These are phyloP conservation scores for Trochalopteron elliotii DNA, from an alignment of 2,113 vertebrate species.

Conservation along the genomic window DNA sequence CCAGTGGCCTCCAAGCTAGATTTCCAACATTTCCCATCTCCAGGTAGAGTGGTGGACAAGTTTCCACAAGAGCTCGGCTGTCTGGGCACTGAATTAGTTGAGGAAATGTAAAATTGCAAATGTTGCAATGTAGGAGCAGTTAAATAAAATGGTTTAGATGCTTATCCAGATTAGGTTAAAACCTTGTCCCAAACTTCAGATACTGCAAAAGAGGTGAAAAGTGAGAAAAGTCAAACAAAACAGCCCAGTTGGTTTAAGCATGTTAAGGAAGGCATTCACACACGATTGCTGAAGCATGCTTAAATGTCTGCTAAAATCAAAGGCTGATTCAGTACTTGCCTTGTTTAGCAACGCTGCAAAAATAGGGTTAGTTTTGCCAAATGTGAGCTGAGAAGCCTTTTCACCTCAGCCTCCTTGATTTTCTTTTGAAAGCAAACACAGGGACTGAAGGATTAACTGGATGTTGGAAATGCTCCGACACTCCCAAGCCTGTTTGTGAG, in stretches of 20 bases:
- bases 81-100: not conserved
- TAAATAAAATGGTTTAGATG: not conserved
- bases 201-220: not conserved
- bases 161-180: not conserved
- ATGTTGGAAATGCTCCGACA: not conserved
- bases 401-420: not conserved
- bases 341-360: not conserved
- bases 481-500: not conserved
- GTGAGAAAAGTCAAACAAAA: not conserved
- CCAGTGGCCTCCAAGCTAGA: not conserved
- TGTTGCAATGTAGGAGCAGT: not conserved
- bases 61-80: fast-evolving
- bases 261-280: not conserved
- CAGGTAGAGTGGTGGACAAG: not conserved
- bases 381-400: not conserved
- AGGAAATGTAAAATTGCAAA: not conserved
- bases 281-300: not conserved
- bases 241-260: fast-evolving
- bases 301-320: not conserved
- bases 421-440: not conserved
- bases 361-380: not conserved
- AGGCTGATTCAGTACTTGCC: not conserved
- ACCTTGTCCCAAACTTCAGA: not conserved
- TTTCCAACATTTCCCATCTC: not conserved
- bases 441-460: not conserved